Evolutionary conservation across 2,797 vertebrate genomes (phyloP).

Genomic region (Pitangus sulphuratus): DNA sequence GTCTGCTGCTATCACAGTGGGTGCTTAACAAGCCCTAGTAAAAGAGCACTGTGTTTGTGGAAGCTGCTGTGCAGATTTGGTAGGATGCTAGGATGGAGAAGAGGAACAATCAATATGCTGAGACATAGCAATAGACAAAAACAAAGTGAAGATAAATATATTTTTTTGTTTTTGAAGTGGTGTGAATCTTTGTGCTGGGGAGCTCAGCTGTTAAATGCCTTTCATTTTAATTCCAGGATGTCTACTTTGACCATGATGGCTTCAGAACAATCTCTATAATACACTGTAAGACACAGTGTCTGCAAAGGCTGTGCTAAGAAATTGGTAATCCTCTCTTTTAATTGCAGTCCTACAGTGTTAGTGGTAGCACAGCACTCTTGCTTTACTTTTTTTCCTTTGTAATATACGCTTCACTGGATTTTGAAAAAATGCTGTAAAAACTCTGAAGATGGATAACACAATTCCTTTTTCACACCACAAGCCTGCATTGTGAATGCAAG

Average conservation of each 20-base stretch:
- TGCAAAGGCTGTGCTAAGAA: not conserved
- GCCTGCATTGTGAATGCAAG: not conserved
- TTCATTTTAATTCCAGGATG: not conserved
- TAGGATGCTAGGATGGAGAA: not conserved
- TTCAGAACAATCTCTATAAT: not conserved
- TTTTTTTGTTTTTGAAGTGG: not conserved
- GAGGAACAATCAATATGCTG: not conserved
- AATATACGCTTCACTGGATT: not conserved
- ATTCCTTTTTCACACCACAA: not conserved
- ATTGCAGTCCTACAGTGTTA: not conserved
- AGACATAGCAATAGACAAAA: not conserved
- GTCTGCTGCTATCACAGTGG: slow-evolving; percentile 11
- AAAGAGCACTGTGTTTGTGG: not conserved
- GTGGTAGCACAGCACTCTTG: not conserved
- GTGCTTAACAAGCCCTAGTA: not conserved
- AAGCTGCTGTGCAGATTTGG: not conserved
- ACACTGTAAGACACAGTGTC: not conserved
- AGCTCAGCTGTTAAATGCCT: not conserved
- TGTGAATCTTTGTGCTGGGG: not conserved
- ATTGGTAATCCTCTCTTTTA: slow-evolving; percentile 19
- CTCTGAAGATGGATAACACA: slow-evolving; percentile 6
- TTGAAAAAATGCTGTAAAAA: slow-evolving; percentile 15
- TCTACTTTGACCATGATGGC: not conserved
- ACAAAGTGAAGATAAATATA: not conserved
- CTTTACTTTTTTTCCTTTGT: not conserved